Conservation (phyloP, 2,113 vertebrate genomes). For the Oenanthe melanoleuca region DNA sequence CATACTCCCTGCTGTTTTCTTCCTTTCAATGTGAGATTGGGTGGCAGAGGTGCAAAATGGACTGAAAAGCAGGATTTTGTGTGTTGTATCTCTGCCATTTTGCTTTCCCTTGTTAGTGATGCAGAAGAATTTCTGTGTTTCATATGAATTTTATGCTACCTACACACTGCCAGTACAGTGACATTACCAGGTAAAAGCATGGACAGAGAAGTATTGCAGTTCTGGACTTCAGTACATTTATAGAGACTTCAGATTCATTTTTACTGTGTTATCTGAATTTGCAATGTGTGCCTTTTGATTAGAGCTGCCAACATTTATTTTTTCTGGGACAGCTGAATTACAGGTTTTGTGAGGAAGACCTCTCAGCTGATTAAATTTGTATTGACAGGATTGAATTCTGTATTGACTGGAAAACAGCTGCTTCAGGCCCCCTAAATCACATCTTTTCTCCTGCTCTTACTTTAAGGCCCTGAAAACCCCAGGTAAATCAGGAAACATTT, state of each 20-base stretch:
- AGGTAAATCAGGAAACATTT: neutral
- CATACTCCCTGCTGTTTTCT: neutral
- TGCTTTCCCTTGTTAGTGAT: neutral
- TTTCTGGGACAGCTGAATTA: neutral
- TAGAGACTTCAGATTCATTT: neutral
- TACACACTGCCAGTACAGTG: neutral
- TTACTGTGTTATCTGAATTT: neutral
- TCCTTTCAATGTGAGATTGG: fast-evolving
- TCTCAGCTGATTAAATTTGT: neutral
- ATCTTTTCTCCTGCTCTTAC: neutral
- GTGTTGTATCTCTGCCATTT: neutral
- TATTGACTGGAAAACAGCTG: neutral
- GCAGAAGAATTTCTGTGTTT: neutral
- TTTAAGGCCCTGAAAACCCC: neutral
- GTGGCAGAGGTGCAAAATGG: neutral
- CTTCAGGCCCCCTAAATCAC: neutral
- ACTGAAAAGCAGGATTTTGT: neutral
- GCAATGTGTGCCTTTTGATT: neutral
- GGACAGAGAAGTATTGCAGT: neutral
- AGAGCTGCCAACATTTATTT: neutral
- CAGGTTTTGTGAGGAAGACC: neutral
- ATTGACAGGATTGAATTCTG: neutral
- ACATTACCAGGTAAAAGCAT: neutral
- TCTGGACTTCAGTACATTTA: neutral
- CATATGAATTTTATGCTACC: neutral